Evolutionary conservation across 2,113 vertebrate genomes (phyloP), one percentile per base, ranked within the genome.

Genomic region (Siniperca chuatsi): DNA sequence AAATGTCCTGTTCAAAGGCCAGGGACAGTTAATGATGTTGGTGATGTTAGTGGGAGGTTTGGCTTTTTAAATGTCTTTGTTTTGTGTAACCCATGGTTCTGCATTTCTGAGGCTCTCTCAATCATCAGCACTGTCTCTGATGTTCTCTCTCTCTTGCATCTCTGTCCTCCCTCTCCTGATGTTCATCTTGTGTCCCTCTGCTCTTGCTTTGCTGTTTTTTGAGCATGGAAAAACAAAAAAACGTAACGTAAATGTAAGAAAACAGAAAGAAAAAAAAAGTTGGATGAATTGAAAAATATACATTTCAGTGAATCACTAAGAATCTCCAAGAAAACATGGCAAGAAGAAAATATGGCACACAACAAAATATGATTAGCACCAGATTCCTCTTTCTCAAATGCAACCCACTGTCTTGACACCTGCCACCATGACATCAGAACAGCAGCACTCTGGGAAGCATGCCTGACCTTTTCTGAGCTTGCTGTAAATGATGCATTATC

Each of bases 401-500:
- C 3, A 37, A 89, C 84, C 82, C 80, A 75, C 84, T 61, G 85
- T 87, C 88, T 92, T 82, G 87, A 93, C 93, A 93, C 89, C 93
- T 94, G 94, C 90, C 91, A 83, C 86, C 78, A 57, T 88, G 86
- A 79, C 89, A 92, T 90, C 91, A 92, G 91, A 92, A 74, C 79
- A 77, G 82, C 84, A 50, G 87, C 93, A 16, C 92, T 80, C 87
- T 89, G 87, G 91, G 94, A 92, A 91, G 90, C 92, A 86, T 84
- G 52, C 64, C 83, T 96, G 94, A 95, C 95, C 94, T 96, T 95
- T 95, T 77, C 79, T 71, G 57, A 66, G 75, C 79, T 82, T 6
- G 81, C 92, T 92, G 90, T 95, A 94, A 94, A 95, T 92, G 92
- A 94, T 90, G 92, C 92, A 91, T 91, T 89, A 93, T 91, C 35